Evolutionary conservation across 2,113 vertebrate species (phyloP).

Genomic region (Antigone vipio): DNA sequence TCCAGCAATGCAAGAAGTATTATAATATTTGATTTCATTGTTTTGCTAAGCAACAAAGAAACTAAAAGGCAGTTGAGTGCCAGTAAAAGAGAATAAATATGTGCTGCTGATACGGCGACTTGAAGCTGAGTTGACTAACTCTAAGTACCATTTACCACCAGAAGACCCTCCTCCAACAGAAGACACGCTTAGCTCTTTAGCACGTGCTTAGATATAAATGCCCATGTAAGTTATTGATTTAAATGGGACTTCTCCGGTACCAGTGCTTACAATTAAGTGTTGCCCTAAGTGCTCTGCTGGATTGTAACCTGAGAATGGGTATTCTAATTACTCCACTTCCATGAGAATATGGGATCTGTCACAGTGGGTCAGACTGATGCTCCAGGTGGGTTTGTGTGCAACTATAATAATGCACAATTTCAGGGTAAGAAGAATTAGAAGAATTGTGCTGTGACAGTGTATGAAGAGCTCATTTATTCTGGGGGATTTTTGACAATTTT

Average conservation of each 20-base stretch:
- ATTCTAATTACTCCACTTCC: not conserved
- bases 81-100: not conserved
- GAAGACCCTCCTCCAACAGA: not conserved
- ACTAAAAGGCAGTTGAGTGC: not conserved
- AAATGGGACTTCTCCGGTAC: not conserved
- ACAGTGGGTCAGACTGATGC: not conserved
- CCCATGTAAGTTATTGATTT: not conserved
- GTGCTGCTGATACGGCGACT: not conserved
- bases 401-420: not conserved
- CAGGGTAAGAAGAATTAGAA: not conserved
- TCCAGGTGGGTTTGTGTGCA: not conserved
- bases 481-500: not conserved
- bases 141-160: not conserved
- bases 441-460: not conserved
- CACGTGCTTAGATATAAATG: not conserved
- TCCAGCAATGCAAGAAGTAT: not conserved
- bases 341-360: not conserved
- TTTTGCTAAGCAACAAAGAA: slow-evolving; percentile 7
- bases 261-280: not conserved
- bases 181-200: not conserved
- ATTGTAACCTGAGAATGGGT: not conserved
- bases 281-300: not conserved
- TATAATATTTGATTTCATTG: not conserved
- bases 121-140: not conserved
- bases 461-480: not conserved